Base-by-base conservation (phyloP, 2,113 vertebrate species). In the Tragelaphus strepsiceros region DNA sequence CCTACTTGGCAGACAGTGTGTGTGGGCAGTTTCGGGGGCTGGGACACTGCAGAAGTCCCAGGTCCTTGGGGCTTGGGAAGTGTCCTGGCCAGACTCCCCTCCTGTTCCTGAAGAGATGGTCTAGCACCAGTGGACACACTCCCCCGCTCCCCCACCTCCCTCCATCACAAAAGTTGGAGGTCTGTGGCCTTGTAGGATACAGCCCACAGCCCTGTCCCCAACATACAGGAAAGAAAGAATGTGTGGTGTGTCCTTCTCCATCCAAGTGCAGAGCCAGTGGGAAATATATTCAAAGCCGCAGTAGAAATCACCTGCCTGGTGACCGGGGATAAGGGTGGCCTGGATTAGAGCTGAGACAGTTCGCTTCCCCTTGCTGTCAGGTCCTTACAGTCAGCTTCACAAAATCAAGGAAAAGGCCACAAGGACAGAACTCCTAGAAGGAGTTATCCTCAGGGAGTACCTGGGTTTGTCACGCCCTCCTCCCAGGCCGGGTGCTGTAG, bases 91-190 rank as follows among this genome's bases (percentile, higher is more conserved):
- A 78, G 53, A 54, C 56, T 17, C n/a, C 53, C 26, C n/a, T 88
- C 89, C 28, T 88, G 35, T 83, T 85, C 53, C 46, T 46, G 24
- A 46, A 59, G 30, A 59, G 49, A 51, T 51, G 26, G 11, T 32
- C 32, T 2, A 30, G 28, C 12, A 59, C 43, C 56, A 56, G 51
- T 43, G 59, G 78, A 67, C 16, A 53, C n/a, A 51, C 24, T 2
- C 4, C 3, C 19, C 5, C 1, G 0, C 30, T 39, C 19, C 4
- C 13, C 1, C 17, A 35, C 15, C 24, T 59, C 43, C 28, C 14
- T 14, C 71, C 2, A 17, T 26, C 4, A 3, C 24, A 39, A 24
- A 74, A 61, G 7, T 4, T 28, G 13, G 39, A 28, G 64, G 16
- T 39, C 82, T 51, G 13, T 58, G 43, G 21, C 53, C 28, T 3